Evolutionary conservation across 1,140 invertebrate species (phyloP).

Genomic region (Brachionus calyciflorus): DNA sequence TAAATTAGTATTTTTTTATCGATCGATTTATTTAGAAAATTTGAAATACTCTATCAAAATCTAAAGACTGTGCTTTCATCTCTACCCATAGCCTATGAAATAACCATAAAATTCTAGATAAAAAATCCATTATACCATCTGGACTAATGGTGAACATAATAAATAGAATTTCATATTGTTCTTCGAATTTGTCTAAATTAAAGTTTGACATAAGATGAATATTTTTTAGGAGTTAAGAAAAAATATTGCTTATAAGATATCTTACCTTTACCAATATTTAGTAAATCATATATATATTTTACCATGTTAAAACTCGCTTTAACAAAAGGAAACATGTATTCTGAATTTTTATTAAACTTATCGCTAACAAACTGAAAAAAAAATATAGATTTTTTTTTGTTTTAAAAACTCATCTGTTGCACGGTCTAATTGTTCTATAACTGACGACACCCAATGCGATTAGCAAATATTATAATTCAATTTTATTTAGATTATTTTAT

Average conservation of each 20-base stretch:
- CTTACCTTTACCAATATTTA: conserved; percentile 20
- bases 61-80: conserved; percentile 44
- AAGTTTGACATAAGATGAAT: not conserved
- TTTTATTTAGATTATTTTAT: too few species aligned
- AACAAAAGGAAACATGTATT: conserved; percentile 40
- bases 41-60: conserved; percentile 24
- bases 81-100: conserved; percentile 30
- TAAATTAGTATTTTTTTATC: not conserved
- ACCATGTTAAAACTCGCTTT: conserved; percentile 42
- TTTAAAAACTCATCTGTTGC: too few species aligned
- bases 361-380: conserved; percentile 6
- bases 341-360: not conserved
- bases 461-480: too few species aligned
- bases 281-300: conserved; percentile 6
- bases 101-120: conserved; percentile 21
- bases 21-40: not conserved
- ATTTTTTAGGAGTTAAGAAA: not conserved
- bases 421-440: too few species aligned
- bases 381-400: not conserved
- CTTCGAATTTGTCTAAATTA: not conserved
- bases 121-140: conserved; percentile 41
- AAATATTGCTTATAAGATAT: not conserved
- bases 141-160: conserved; percentile 22
- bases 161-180: conserved; percentile 35
- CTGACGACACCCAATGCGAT: too few species aligned